Base-by-base conservation (phyloP, 2,113 vertebrate species). In the Pseudonaja textilis region DNA sequence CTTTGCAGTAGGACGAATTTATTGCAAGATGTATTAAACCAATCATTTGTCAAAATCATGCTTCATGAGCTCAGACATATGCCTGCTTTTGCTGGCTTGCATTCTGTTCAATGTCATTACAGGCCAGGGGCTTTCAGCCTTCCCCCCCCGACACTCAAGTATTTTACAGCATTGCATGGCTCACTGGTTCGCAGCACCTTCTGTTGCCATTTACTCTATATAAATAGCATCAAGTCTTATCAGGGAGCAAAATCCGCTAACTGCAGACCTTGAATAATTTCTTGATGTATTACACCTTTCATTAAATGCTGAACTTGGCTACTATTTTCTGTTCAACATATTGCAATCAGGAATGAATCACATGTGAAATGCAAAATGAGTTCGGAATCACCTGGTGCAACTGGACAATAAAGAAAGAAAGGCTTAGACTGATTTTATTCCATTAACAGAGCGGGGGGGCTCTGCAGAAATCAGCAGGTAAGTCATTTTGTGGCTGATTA, bases 381-480 rank as follows among this genome's bases (percentile, higher is more conserved):
- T 22, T 20, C 39, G 4, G 29, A 25, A 93, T 47, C 18, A 85
- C 42, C 91, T 55, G 22, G 34, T 55, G n/a, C 26, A 64, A 50
- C 26, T 20, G 61, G 42, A 16, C 45, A 90, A 59, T 1, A 45
- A 64, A 47, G 45, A n/a, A 47, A 69, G 64, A 45, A 47, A 10
- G 14, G 56, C 16, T 4, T 85, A 25, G 29, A 26, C 23, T 34
- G 55, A 5, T 91, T 91, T 22, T 87, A 29, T 91, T 45, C 45
- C 57, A 69, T 52, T 54, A 26, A 39, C 12, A 54, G 6, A 26
- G 57, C 4, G 4, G 29, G 42, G 29, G 29, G n/a, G 81, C 85
- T 86, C 11, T 86, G 25, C 81, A 91, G 90, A 91, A 91, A 91
- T 91, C 61, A 91, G 16, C 39, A 59, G 34, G 47, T 25, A 22